These are phyloP conservation scores for Cephalopholis sonnerati DNA, from an alignment of 2,113 vertebrate species.

Conservation along the genomic window DNA sequence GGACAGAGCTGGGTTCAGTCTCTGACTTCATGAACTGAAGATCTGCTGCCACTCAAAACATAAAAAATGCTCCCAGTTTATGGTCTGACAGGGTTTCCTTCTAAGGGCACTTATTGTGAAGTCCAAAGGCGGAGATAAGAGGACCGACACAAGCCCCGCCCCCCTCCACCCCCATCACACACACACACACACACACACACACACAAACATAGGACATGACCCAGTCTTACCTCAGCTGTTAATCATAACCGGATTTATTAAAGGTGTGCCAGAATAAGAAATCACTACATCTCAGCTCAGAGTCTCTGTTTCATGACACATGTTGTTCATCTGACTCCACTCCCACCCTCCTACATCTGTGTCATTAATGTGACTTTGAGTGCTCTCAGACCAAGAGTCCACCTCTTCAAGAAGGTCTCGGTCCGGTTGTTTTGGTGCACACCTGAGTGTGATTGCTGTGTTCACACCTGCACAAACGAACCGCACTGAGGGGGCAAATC, in stretches of 20 bases:
- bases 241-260: constrained; percentile 17
- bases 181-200: constrained; percentile 12
- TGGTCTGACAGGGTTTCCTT: constrained; percentile 71
- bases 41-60: constrained; percentile 5
- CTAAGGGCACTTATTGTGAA: constrained; percentile 78
- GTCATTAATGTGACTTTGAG: too few relatives aligned
- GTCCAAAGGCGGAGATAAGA: constrained; percentile 74
- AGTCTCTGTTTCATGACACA: too few relatives aligned
- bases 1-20: too few relatives aligned
- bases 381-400: too few relatives aligned
- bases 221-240: not conserved
- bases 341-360: too few relatives aligned
- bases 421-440: too few relatives aligned
- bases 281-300: not conserved
- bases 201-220: not conserved
- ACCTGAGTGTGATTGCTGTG: too few relatives aligned
- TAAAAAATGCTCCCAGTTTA: not conserved
- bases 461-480: too few relatives aligned
- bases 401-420: too few relatives aligned
- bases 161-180: constrained; percentile 15
- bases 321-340: too few relatives aligned
- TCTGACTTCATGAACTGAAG: not conserved
- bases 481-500: too few relatives aligned
- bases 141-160: constrained; percentile 58
- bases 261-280: constrained; percentile 8